A percentile compares a stretch with the other conserved stretches of the same genome.
Evolutionary conservation across 1,140 invertebrate genomes (phyloP).

Genomic region (Drosophila pseudoobscura): DNA sequence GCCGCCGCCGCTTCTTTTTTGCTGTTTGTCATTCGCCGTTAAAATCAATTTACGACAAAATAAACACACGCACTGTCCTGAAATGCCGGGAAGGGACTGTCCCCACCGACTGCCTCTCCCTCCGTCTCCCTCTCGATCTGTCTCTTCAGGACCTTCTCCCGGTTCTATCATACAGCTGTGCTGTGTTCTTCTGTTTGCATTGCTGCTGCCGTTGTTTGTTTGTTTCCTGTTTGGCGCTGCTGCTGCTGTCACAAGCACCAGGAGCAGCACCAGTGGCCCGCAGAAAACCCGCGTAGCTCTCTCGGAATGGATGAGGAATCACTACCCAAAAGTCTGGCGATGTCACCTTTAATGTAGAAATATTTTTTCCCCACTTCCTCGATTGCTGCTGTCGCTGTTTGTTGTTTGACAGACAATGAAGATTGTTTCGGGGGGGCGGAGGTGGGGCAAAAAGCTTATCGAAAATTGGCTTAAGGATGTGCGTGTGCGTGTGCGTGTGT

Average conservation of each 20-base stretch:
- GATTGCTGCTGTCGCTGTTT: neutral
- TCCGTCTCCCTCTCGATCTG: neutral
- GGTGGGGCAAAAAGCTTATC: slow-evolving; percentile 48
- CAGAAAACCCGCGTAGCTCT: neutral
- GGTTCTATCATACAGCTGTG: no score
- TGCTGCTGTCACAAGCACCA: slow-evolving; percentile 49
- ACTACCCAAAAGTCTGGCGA: slow-evolving; percentile 62
- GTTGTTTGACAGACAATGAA: slow-evolving; percentile 67
- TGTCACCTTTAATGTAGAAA: slow-evolving; percentile 80
- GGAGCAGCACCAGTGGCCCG: neutral
- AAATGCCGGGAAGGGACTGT: slow-evolving; percentile 7
- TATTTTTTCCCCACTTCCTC: slow-evolving; percentile 52
- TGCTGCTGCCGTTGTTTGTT: slow-evolving; percentile 67
- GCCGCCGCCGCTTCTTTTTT: slow-evolving; percentile 28
- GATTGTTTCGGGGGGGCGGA: slow-evolving; percentile 14
- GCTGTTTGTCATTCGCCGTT: slow-evolving; percentile 78
- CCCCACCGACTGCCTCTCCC: neutral
- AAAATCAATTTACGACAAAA: slow-evolving; percentile 82
- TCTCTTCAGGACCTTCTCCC: slow-evolving; percentile 3
- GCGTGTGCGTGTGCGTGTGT: slow-evolving; percentile 20
- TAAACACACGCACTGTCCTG: slow-evolving; percentile 75
- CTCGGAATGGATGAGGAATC: slow-evolving; percentile 28
- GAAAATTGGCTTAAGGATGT: slow-evolving; percentile 71
- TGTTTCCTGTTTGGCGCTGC: slow-evolving; percentile 61
- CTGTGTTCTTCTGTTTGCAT: slow-evolving; percentile 54